Percentiles rank a stretch among this genome's conserved stretches.
phyloP scores from a whole-genome alignment of 2,113 vertebrate species.

The Corythornis cristatus region DNA sequence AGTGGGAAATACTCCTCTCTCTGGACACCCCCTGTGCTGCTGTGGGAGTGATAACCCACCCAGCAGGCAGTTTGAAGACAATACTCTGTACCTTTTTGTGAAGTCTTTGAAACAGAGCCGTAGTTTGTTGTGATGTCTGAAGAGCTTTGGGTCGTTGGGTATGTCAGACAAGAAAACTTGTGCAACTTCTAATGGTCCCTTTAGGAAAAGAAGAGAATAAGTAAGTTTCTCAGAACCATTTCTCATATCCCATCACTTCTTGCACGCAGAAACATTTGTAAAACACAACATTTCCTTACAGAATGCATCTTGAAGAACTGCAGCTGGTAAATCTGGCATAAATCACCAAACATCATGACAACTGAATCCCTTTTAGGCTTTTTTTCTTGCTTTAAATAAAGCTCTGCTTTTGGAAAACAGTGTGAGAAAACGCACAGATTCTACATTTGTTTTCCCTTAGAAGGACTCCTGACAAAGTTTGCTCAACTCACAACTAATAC shows the following conservation, averaged over 20 bases:
- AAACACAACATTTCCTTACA: background rate
- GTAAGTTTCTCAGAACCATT: background rate
- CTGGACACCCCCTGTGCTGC: background rate
- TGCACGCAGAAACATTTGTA: background rate
- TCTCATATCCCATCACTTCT: background rate
- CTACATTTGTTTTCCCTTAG: slow-evolving; percentile 33
- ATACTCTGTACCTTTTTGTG: slow-evolving; percentile 89
- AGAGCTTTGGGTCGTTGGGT: slow-evolving; percentile 95
- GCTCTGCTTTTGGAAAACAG: slow-evolving; percentile 1
- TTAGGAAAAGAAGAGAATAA: slow-evolving; percentile 33
- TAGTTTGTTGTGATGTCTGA: slow-evolving; percentile 97
- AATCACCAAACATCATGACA: background rate
- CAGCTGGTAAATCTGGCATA: slow-evolving; percentile 5
- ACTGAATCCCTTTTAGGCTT: background rate
- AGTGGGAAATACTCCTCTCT: background rate
- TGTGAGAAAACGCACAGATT: slow-evolving; percentile 9
- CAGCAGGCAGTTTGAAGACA: background rate
- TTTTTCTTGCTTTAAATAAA: background rate
- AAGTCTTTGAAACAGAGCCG: slow-evolving; percentile 99
- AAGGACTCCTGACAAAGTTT: background rate
- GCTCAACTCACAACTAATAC: background rate
- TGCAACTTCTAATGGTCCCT: slow-evolving; percentile 98
- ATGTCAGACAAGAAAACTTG: slow-evolving; percentile 98
- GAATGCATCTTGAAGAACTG: background rate
- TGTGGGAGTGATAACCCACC: background rate